Conservation (phyloP, 92 coral and sea anemone genomes). For the Anthopleura xanthogrammica region DNA sequence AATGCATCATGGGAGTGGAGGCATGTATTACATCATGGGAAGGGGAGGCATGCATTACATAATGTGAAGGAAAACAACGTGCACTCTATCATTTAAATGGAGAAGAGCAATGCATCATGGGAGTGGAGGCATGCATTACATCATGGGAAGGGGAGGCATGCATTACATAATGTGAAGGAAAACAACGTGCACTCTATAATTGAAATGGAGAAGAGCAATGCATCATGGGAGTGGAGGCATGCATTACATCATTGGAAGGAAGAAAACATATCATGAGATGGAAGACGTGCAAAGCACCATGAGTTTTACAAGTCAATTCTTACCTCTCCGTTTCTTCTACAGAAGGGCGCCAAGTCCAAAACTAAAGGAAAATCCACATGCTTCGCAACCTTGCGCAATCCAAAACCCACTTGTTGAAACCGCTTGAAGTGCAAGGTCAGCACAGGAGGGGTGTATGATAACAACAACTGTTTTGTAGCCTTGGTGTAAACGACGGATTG, state of each 20-base stretch:
- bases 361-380: conserved; percentile 88
- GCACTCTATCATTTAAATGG: no score
- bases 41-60: no score
- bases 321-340: conserved; percentile 80
- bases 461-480: conserved; percentile 86
- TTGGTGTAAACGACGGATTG: conserved; percentile 69
- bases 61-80: no score
- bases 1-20: neutral
- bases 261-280: neutral
- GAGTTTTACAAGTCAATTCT: neutral
- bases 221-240: neutral
- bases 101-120: neutral
- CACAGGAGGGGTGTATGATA: conserved; percentile 85
- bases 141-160: neutral
- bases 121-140: neutral
- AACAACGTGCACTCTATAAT: neutral
- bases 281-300: neutral
- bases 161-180: neutral
- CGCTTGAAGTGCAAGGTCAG: conserved; percentile 91
- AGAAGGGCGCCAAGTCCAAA: conserved; percentile 88
- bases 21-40: neutral
- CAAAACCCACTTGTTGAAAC: conserved; percentile 86
- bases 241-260: neutral
- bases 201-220: neutral
- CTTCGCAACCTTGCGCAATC: conserved; percentile 80